A percentile compares a stretch with the other conserved stretches of the same genome.
phyloP scores from a whole-genome alignment of 1,140 invertebrate genomes.

The Adoxophyes honmai region DNA sequence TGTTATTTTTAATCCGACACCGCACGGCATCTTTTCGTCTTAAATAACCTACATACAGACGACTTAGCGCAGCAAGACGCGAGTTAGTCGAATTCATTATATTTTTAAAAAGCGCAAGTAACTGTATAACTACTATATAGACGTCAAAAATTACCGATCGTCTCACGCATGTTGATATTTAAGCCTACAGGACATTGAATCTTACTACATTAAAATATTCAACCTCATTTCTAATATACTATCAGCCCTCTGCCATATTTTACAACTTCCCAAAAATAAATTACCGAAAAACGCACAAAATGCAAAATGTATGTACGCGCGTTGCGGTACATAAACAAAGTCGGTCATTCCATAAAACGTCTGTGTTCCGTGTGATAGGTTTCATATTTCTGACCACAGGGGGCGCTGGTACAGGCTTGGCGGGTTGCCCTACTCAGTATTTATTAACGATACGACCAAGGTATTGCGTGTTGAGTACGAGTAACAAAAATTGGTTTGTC shows the following conservation, averaged over 20 bases:
- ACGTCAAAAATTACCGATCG: too few relatives aligned
- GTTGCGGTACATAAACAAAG: slow-evolving; percentile 13
- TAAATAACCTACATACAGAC: too few relatives aligned
- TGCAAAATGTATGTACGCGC: slow-evolving; percentile 10
- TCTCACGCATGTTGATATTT: too few relatives aligned
- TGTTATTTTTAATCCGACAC: too few relatives aligned
- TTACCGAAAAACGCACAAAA: background rate
- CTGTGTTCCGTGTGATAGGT: slow-evolving; percentile 8
- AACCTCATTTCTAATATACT: too few relatives aligned
- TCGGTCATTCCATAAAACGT: background rate
- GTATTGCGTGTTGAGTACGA: background rate
- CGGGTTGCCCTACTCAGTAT: background rate
- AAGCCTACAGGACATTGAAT: too few relatives aligned
- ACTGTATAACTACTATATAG: too few relatives aligned
- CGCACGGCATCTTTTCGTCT: too few relatives aligned
- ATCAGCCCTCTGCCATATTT: slow-evolving; percentile 23
- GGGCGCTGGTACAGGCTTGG: background rate
- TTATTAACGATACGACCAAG: background rate
- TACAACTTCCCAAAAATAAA: slow-evolving; percentile 12
- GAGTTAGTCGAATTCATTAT: too few relatives aligned
- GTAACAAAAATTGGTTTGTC: background rate
- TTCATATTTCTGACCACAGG: slow-evolving; percentile 5
- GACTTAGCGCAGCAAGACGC: too few relatives aligned
- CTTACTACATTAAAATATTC: too few relatives aligned
- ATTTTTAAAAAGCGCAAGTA: too few relatives aligned